Percentiles rank a stretch among this genome's conserved stretches.
phyloP scores from a whole-genome alignment of 2,888 invertebrate species.

The Oxycera nigricornis region DNA sequence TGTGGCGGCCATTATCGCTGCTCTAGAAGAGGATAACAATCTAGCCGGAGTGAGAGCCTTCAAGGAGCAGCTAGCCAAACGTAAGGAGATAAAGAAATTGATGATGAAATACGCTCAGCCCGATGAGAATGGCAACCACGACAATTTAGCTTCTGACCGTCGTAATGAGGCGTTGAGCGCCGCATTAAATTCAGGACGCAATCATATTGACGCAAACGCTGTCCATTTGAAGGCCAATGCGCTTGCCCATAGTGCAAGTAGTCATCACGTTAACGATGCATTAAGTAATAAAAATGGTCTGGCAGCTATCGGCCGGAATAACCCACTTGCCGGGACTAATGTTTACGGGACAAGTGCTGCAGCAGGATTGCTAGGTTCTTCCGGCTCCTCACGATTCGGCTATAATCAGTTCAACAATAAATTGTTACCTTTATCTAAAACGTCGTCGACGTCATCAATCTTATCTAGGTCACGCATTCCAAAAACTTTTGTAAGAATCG shows the following conservation, averaged over 20 bases:
- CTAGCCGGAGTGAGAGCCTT: conserved; percentile 62
- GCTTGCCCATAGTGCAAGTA: neutral
- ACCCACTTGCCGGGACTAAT: conserved; percentile 8
- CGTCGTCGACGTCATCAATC: conserved; percentile 64
- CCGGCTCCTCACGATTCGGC: conserved; percentile 6
- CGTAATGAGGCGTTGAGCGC: neutral
- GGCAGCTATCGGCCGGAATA: conserved; percentile 51
- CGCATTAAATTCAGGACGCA: neutral
- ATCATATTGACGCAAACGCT: neutral
- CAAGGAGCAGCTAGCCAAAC: conserved; percentile 77
- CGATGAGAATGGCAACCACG: conserved; percentile 73
- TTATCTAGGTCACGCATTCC: conserved; percentile 62
- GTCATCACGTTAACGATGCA: conserved; percentile 29
- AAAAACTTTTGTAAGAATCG: conserved; percentile 62
- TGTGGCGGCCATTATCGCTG: conserved; percentile 64
- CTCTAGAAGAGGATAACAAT: conserved; percentile 62
- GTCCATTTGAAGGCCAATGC: neutral
- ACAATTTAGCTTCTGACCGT: neutral
- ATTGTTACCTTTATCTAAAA: conserved; percentile 50
- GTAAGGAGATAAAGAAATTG: conserved; percentile 83
- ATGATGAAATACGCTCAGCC: conserved; percentile 83
- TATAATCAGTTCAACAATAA: conserved; percentile 15
- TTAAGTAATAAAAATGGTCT: conserved; percentile 48
- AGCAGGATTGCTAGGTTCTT: neutral
- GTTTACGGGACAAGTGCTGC: neutral